Evolutionary conservation across 1,140 invertebrate species (phyloP), one percentile per base, ranked within the genome.

Genomic region (Bombus huntii): DNA sequence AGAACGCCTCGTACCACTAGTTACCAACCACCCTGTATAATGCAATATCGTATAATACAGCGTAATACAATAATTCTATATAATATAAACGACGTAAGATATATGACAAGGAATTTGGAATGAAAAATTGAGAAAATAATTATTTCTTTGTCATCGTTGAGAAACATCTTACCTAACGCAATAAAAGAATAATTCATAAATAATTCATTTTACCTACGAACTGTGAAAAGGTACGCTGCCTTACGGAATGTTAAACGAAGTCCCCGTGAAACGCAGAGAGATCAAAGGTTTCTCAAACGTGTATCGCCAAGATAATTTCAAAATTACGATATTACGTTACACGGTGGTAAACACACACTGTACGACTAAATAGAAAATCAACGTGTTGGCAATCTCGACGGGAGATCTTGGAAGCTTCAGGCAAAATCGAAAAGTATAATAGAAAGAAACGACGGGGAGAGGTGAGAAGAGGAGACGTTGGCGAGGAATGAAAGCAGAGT

Each of bases 371-470:
- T n/a, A n/a, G 44, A 70, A 77, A 83, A 71, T 82, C 62, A 71
- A 82, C 68, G 78, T 80, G 83, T 89, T 65, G 37, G 70, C 34
- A 78, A 86, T 88, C 79, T 88, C 87, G 39, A 39, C 47, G 34
- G 59, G 22, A 72, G 76, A 87, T 83, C 74, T 77, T 8, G 37
- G 12, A 84, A 25, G 82, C 59, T 62, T 0, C 12, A n/a, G 28
- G 59, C 12, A 79, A 84, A 84, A 66, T 84, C 68, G 70, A 22
- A 31, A 37, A n/a, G 28, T 12, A 34, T 34, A 34, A 34, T 34
- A 78, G 68, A 59, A 83, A 78, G 39, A 78, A 68, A 71, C 72
- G 34, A 53, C 8, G 37, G 15, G n/a, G 77, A 37, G 13, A 34
- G 15, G n/a, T 2, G n/a, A 31, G 1, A 31, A 66, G 62, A 66